Percentiles rank a stretch among this genome's conserved stretches.
Evolutionary conservation across 1,140 invertebrate species (phyloP).

Genomic region (Caerostris extrusa): DNA sequence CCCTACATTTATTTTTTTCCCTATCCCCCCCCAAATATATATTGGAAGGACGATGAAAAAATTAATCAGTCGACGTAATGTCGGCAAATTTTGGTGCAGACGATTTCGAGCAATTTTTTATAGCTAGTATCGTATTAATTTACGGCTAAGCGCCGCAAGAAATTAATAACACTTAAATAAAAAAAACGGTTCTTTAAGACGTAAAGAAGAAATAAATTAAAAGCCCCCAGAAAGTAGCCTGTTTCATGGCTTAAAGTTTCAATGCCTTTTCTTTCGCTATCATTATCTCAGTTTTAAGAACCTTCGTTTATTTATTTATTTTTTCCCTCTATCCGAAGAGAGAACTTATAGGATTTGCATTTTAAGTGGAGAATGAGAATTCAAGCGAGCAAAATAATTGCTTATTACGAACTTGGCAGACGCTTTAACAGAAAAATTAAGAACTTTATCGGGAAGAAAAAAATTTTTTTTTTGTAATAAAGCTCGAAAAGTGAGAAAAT

Average conservation of each 20-base stretch:
- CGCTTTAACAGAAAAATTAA: not conserved
- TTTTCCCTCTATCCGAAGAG: not conserved
- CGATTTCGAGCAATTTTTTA: constrained; percentile 18
- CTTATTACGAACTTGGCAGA: constrained; percentile 45
- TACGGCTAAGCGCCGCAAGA: constrained; percentile 8
- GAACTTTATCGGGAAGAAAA: constrained; percentile 6
- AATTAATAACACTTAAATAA: constrained; percentile 62
- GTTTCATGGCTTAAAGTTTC: constrained; percentile 60
- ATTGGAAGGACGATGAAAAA: not conserved
- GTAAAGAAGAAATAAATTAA: not conserved
- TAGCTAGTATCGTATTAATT: constrained; percentile 29
- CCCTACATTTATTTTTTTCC: not conserved
- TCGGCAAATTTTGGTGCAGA: not conserved
- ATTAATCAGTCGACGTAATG: not conserved
- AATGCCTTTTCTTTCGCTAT: constrained; percentile 31
- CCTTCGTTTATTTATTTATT: not conserved
- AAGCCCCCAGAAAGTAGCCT: not conserved
- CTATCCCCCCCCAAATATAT: not conserved
- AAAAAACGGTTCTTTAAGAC: not conserved
- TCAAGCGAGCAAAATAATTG: constrained; percentile 69
- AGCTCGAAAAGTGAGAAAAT: constrained; percentile 63
- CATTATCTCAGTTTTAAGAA: constrained; percentile 38
- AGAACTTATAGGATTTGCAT: constrained; percentile 65
- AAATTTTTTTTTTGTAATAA: constrained; percentile 38
- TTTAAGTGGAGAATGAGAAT: constrained; percentile 52